Base-by-base conservation (phyloP, 2,888 invertebrate genomes). In the Eupithecia vulgata region DNA sequence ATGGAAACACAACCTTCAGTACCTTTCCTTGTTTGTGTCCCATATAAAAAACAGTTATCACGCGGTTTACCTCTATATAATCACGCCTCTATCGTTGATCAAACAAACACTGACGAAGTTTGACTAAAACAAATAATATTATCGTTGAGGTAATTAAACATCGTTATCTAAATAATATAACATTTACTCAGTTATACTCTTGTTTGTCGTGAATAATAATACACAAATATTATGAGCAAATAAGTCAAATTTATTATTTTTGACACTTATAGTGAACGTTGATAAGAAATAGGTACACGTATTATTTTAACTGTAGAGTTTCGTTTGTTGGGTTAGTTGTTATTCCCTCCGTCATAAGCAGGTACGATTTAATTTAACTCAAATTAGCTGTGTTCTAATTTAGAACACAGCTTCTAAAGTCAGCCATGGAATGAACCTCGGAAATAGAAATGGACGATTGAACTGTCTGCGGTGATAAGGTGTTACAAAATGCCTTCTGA, bases 151-250 rank as follows among this genome's bases (percentile, higher is more conserved):
- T 87, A 88, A 91, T 92, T 92, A 92, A 92, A 93, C 87, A 91
- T 80, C 84, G 83, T 88, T 91, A 92, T 91, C 88, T 89, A 84
- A 91, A 91, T 88, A 89, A 86, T 89, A 87, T 86, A 89, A 90
- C 45, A 91, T 92, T 92, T 92, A 86, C 86, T 85, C 84, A 87
- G 86, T 88, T 90, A 91, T 90, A 90, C 84, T 83, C 82, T 75
- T 88, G 89, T 92, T 90, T 88, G 88, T 82, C 80, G 78, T 86
- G 85, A 87, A 90, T 91, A 91, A 90, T 88, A 87, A n/a, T 85
- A 80, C 80, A 87, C 86, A 92, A 92, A 93, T 89, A 91, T 91
- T 88, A 86, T 84, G 83, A 88, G 90, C 89, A 90, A 90, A 89
- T 88, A 88, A 85, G 81, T 86, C 84, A 89, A 92, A 92, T 91